Conservation (phyloP, 2,797 vertebrate species). For the Prunella strophiata region DNA sequence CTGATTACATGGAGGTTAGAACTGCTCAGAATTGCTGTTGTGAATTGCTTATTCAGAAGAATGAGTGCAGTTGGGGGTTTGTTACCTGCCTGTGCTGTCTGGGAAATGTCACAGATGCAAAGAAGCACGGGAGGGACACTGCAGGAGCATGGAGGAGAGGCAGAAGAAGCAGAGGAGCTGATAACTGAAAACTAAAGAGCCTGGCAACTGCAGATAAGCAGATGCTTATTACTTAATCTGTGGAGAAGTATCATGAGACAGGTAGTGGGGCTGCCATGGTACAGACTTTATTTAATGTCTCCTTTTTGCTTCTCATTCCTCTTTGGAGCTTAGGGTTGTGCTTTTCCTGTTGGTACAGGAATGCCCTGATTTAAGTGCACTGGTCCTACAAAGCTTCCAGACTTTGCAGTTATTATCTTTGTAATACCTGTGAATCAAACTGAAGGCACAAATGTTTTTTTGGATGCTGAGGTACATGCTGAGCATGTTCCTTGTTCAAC, state of each 20-base stretch:
- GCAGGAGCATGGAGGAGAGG: neutral
- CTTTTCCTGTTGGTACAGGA: neutral
- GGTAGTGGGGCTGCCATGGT: neutral
- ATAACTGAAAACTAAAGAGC: neutral
- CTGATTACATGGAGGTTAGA: neutral
- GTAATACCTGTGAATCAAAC: neutral
- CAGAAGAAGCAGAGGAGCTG: neutral
- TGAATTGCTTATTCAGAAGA: neutral
- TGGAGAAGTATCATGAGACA: neutral
- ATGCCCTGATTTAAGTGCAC: neutral
- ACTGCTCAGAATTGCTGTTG: neutral
- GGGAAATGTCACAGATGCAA: neutral
- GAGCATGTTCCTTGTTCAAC: neutral
- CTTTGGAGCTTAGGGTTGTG: neutral
- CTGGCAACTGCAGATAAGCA: constrained; percentile 16
- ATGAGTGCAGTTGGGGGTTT: neutral
- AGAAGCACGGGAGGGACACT: accelerated
- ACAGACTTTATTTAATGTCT: neutral
- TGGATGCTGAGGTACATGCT: neutral
- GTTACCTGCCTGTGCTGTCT: neutral
- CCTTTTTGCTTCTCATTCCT: neutral
- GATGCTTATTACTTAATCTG: neutral
- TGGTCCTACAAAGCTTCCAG: neutral
- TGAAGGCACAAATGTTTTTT: neutral
- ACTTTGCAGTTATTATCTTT: neutral